phyloP scores from a whole-genome alignment of 2,797 vertebrate genomes.

The Poecilia velifera region DNA sequence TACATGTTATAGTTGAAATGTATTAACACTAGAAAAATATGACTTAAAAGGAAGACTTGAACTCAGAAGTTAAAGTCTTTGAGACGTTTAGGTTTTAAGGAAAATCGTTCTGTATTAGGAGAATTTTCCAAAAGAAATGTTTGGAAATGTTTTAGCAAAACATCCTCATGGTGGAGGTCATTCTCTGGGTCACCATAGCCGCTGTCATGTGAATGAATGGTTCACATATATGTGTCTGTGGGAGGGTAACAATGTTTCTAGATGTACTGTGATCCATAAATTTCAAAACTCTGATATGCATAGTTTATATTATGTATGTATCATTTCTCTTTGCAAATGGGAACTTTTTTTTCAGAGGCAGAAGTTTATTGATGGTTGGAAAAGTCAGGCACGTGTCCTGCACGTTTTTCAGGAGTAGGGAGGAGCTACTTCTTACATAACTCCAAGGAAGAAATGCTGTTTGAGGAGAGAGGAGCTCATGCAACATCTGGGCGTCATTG shows the following conservation, averaged over 20 bases:
- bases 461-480: conserved; percentile 27
- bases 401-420: conserved; percentile 35
- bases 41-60: neutral
- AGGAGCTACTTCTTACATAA: conserved; percentile 33
- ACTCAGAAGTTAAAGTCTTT: neutral
- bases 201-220: neutral
- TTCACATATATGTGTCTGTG: neutral
- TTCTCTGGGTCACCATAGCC: neutral
- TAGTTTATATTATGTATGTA: conserved; percentile 24
- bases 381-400: neutral
- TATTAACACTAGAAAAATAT: too few species aligned
- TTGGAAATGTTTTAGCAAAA: neutral
- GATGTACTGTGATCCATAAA: conserved; percentile 9
- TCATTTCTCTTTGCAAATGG: conserved; percentile 21
- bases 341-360: neutral
- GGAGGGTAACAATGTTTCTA: conserved; percentile 6
- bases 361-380: neutral
- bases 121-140: neutral
- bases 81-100: neutral
- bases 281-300: neutral
- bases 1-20: neutral
- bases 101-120: neutral
- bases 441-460: conserved; percentile 16
- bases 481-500: conserved; percentile 44
- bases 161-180: neutral